Base-by-base conservation (phyloP, 2,113 vertebrate species). In the Notarius quadriscutis region DNA sequence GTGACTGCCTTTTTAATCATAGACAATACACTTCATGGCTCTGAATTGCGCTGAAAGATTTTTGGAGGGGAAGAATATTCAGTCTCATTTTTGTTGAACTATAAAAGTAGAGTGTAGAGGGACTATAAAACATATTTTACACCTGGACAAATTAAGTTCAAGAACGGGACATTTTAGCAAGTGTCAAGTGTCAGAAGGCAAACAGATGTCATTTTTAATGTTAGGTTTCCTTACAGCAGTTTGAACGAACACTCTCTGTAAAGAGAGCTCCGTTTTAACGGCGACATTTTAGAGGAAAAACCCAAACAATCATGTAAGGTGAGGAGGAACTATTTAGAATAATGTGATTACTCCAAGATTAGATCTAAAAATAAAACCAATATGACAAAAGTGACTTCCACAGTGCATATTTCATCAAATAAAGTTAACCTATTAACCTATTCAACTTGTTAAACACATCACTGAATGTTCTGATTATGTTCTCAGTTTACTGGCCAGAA, bases 31-130 rank as follows among this genome's bases (percentile, higher is more conserved):
- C 86, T 67, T 65, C 57, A 78, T 34, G 67, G 80, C 60, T 78
- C 87, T 88, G 83, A 77, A 84, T 87, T 90, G 84, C 67, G 60
- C 90, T 92, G 74, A 92, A 91, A 63, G 82, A 90, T 89, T 90
- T 90, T 92, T 89, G 81, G 79, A 84, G 57, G 85, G 86, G 84
- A 27, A 90, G 71, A 87, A 82, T 86, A 72, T 91, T 91, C 85
- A 90, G 84, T 81, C 30, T 74, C 48, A 87, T 90, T 57, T 67
- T 86, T 82, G 67, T 75, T 67, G 77, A 62, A 88, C 34, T 84
- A n/a, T 79, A 85, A 89, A 89, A 25, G 30, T 65, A 48, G 85
- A 88, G 86, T 86, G 62, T 80, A 41, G 85, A 41, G 72, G 41
- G 55, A 86, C 67, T 84, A 86, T 84, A 69, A 89, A 88, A 63